Evolutionary conservation across 2,888 invertebrate species (phyloP), one percentile per base, ranked within the genome.

Genomic region (Tetragonisca angustula): DNA sequence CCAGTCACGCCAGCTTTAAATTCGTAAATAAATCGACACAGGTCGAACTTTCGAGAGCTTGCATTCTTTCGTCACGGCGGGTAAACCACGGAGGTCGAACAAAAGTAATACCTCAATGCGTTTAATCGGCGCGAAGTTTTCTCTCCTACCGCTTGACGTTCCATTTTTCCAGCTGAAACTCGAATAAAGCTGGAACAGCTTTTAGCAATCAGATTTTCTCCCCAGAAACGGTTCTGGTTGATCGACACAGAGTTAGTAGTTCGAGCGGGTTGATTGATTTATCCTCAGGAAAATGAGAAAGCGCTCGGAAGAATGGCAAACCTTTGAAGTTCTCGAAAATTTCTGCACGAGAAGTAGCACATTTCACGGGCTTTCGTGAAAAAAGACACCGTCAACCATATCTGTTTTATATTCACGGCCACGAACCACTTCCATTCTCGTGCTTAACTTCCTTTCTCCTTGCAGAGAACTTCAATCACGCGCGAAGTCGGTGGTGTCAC

Each of bases 401-500:
- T 56, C 89, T 89, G 84, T 87, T 91, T 92, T 89, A 87, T 92
- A 92, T 92, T 92, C 92, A 89, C 76, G 82, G 85, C 88, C 90
- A 90, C 86, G 90, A 89, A 87, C 83, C 69, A 72, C 82, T 84
- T 84, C 87, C 86, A 80, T 75, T 86, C 88, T 24, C 36, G 50
- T 61, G 36, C 24, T 49, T 61, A 50, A 69, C 61, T 50, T 6
- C 2, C 36, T 76, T 52, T 68, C 17, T 21, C 19, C 32, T 52
- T 21, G 79, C 54, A 69, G 52, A 54, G 74, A 77, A 73, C 70
- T 65, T 76, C 54, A 76, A 82, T 85, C 81, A 68, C 79, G 54
- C 71, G 54, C 71, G 62, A 27, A 69, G 72, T 52, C 61, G 24
- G 54, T 43, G 49, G 43, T 65, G 62, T 62, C 32, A 49, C 64